These are phyloP conservation scores for Drosophila infuscata DNA, from an alignment of 2,888 invertebrate species.

Conservation along the genomic window DNA sequence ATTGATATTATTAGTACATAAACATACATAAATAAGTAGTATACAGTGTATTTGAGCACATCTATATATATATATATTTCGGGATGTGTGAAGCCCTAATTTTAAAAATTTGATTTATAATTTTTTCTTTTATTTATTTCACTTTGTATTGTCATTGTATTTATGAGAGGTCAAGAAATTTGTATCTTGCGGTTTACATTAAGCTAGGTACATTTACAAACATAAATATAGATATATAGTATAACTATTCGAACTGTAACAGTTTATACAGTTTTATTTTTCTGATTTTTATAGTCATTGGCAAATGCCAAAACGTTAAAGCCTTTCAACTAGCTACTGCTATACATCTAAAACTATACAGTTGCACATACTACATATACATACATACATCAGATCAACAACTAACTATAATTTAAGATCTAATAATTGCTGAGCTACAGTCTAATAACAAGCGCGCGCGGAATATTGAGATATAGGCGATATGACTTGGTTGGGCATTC, in stretches of 20 bases:
- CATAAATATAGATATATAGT: conserved; percentile 14
- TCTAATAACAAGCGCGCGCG: conserved; percentile 44
- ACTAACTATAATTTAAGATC: conserved; percentile 49
- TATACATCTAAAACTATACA: conserved; percentile 10
- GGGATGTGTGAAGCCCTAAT: conserved; percentile 29
- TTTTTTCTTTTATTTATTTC: conserved; percentile 3
- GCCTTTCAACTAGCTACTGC: conserved; percentile 38
- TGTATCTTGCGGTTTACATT: conserved; percentile 49
- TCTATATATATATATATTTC: conserved; percentile 15
- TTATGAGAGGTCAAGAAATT: conserved; percentile 66
- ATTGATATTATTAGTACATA: conserved; percentile 33
- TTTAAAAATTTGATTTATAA: conserved; percentile 20
- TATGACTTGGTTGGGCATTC: conserved; percentile 33
- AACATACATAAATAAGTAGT: conserved; percentile 23
- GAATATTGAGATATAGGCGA: conserved; percentile 51
- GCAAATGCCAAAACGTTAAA: conserved; percentile 13
- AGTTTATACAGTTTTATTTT: conserved; percentile 39
- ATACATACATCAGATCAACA: conserved; percentile 51
- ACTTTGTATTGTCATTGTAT: conserved; percentile 64
- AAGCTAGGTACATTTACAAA: conserved; percentile 34
- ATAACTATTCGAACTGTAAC: conserved; percentile 18
- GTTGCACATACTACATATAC: conserved; percentile 42
- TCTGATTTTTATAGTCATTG: conserved; percentile 38
- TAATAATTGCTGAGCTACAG: conserved; percentile 67
- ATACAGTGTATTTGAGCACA: conserved; percentile 24